Base-by-base conservation (phyloP, 1,140 invertebrate genomes). In the Nasonia longicornis region DNA sequence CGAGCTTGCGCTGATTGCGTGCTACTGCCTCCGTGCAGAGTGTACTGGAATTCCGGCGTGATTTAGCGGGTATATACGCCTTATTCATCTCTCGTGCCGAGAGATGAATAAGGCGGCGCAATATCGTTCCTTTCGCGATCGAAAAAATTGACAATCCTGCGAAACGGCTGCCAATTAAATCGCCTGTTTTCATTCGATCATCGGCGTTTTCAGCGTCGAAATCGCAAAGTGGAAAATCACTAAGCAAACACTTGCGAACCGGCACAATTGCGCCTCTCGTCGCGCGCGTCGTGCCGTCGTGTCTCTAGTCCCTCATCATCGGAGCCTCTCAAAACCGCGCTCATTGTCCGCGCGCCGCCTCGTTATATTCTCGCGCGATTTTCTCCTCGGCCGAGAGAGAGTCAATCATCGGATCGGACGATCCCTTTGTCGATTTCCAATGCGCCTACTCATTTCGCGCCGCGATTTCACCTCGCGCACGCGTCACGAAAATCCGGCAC, bases 361-460 rank as follows among this genome's bases (percentile, higher is more conserved):
- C 64, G 64, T 58, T 58, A 58, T n/a, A 58, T 58, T 20, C 20
- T n/a, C 52, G 63, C 72, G 26, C 29, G 26, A 74, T 63, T 58
- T 74, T 52, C 12, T 48, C 20, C 14, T 58, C 31, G 31, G 31
- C 22, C 64, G 1, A 1, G 6, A 11, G 22, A 31, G 64, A 67
- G 64, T 67, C 64, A 29, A 67, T 67, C 64, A 67, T 67, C 64
- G 1, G 26, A 67, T 67, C 22, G 64, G 12, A 38, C 77, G 66
- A 52, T 38, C 75, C 42, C 22, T 79, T 79, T 72, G 48, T 72
- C 31, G 12, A 63, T 79, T 79, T 26, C 69, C 67, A 72, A 63
- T 48, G n/a, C 35, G 22, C 22, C 69, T 72, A 63, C 22, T 79
- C 69, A 72, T 42, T 71, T 58, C 45, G 29, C 20, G 29, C 14